Evolutionary conservation across 37 sponge, comb jelly and placozoan genomes (phyloP).

Genomic region (Chondrilla cf. caribensis): DNA sequence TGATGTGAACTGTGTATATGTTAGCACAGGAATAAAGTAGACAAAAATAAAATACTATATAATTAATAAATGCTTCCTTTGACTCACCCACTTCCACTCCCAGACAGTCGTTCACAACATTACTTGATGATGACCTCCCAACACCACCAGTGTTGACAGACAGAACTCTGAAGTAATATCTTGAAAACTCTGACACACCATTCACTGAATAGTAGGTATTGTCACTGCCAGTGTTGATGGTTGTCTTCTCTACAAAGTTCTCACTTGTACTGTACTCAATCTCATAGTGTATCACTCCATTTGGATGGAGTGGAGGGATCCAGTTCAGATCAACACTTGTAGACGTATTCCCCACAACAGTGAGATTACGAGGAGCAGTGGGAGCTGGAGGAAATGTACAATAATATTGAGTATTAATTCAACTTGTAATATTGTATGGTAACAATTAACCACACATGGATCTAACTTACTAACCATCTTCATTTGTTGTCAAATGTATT

Average conservation of each 20-base stretch:
- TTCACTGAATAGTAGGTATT: neutral
- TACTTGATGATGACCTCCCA: neutral
- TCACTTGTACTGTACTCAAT: neutral
- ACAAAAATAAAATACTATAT: too few relatives aligned
- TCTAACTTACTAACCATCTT: neutral
- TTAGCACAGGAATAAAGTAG: too few relatives aligned
- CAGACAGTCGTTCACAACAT: neutral
- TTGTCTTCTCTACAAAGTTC: neutral
- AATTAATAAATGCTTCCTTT: too few relatives aligned
- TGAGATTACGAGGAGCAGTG: neutral
- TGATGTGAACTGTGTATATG: too few relatives aligned
- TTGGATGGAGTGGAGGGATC: neutral
- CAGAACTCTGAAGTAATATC: neutral
- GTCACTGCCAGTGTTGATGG: neutral
- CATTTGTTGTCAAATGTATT: neutral
- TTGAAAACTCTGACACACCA: neutral
- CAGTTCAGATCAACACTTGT: neutral
- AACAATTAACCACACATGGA: too few relatives aligned
- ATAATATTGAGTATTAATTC: too few relatives aligned
- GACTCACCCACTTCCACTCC: neutral
- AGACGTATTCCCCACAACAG: neutral
- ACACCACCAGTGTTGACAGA: neutral
- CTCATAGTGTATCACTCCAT: neutral
- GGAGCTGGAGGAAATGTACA: neutral
- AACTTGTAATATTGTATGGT: too few relatives aligned